phyloP scores from a whole-genome alignment of 2,888 invertebrate genomes.

The Tipula lateralis region DNA sequence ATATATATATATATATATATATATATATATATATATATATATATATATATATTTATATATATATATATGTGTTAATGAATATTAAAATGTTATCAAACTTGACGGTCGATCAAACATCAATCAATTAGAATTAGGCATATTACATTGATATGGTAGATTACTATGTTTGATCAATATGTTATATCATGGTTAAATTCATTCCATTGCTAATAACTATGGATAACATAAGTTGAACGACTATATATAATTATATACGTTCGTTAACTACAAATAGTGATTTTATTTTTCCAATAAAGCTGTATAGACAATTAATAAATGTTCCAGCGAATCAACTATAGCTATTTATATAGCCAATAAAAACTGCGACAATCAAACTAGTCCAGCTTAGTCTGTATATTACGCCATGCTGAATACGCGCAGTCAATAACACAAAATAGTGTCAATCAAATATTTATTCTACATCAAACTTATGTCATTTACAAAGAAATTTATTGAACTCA shows the following conservation, averaged over 20 bases:
- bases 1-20: too few relatives aligned
- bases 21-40: too few relatives aligned
- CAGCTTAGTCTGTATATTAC: background rate
- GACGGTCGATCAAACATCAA: background rate
- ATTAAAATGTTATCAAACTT: background rate
- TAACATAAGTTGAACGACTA: background rate
- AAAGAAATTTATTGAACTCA: background rate
- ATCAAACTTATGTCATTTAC: slow-evolving; percentile 1
- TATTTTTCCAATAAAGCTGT: background rate
- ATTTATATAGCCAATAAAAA: background rate
- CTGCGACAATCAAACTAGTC: background rate
- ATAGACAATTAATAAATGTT: background rate
- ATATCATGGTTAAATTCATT: background rate
- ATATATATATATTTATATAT: too few relatives aligned
- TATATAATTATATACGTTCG: background rate
- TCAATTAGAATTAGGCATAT: background rate
- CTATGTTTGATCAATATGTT: too few relatives aligned
- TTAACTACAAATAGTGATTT: background rate
- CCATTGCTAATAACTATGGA: background rate
- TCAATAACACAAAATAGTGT: slow-evolving; percentile 1
- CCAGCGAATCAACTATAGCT: background rate
- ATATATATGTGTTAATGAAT: too few relatives aligned
- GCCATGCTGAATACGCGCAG: background rate
- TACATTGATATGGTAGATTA: background rate
- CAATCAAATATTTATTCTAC: slow-evolving; percentile 11